Evolutionary conservation across 2,113 vertebrate genomes (phyloP).

Genomic region (Phaethon lepturus): DNA sequence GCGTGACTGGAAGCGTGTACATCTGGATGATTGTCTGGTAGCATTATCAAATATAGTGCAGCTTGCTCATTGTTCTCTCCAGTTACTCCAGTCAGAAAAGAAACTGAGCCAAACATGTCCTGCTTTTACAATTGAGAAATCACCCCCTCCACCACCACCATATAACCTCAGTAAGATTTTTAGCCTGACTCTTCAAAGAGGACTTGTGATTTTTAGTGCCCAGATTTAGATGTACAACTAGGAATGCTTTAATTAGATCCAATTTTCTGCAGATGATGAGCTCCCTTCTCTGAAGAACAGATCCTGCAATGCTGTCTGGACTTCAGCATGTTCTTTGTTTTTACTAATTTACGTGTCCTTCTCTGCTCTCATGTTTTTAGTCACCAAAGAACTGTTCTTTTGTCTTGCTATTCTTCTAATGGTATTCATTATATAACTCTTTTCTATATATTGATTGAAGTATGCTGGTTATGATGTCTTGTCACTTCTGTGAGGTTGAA

Average conservation of each 20-base stretch:
- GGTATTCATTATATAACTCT: background rate
- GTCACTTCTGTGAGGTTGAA: background rate
- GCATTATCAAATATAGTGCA: constrained; percentile 29
- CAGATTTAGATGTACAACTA: background rate
- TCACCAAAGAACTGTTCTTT: background rate
- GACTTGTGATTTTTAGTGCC: background rate
- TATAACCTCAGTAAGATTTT: background rate
- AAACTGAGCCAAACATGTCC: background rate
- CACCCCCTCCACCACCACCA: background rate
- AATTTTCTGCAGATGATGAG: background rate
- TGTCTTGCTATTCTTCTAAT: background rate
- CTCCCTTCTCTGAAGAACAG: background rate
- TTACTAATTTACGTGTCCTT: background rate
- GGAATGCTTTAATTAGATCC: background rate
- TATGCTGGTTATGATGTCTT: background rate
- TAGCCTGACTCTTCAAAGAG: background rate
- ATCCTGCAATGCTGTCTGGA: background rate
- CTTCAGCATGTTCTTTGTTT: background rate
- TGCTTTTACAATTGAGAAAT: background rate
- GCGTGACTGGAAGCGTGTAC: background rate
- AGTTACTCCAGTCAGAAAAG: background rate
- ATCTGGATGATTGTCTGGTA: constrained; percentile 30
- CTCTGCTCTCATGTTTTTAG: background rate
- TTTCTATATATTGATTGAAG: background rate
- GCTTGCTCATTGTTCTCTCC: background rate